Percentiles rank a stretch among this genome's conserved stretches.
phyloP scores from a whole-genome alignment of 2,797 vertebrate species.

The Acrocephalus scirpaceus region DNA sequence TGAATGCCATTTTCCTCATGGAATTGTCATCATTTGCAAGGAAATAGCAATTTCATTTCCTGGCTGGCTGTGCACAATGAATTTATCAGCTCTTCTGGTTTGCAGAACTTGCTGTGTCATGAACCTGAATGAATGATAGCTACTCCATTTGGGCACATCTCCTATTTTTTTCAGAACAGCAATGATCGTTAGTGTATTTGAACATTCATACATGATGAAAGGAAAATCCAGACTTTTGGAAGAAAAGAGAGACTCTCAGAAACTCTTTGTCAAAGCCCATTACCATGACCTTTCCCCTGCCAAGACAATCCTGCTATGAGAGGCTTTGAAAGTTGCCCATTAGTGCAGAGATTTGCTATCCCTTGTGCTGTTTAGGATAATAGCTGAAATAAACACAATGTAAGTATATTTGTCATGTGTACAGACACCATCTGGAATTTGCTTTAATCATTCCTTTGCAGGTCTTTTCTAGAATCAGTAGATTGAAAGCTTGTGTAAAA shows the following conservation, averaged over 20 bases:
- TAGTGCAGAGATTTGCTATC: neutral
- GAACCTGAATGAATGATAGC: neutral
- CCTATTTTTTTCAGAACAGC: neutral
- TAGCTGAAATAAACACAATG: neutral
- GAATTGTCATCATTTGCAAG: conserved; percentile 8
- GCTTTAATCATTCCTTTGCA: neutral
- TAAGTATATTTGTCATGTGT: neutral
- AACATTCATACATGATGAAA: conserved; percentile 5
- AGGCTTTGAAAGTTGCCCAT: neutral
- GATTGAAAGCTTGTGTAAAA: neutral
- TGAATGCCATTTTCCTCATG: neutral
- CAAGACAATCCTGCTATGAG: neutral
- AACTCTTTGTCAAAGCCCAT: conserved; percentile 11
- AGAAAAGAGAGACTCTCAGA: neutral
- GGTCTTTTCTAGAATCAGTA: neutral
- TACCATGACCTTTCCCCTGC: conserved; percentile 16
- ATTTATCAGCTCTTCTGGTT: neutral
- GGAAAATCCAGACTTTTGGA: neutral
- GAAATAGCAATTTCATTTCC: neutral
- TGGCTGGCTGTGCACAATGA: neutral
- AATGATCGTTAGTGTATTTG: neutral
- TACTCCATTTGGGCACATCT: neutral
- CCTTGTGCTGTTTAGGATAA: neutral
- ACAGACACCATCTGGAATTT: neutral
- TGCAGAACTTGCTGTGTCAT: conserved; percentile 24